phyloP scores from a whole-genome alignment of 2,113 vertebrate genomes.

The Zapus hudsonius region DNA sequence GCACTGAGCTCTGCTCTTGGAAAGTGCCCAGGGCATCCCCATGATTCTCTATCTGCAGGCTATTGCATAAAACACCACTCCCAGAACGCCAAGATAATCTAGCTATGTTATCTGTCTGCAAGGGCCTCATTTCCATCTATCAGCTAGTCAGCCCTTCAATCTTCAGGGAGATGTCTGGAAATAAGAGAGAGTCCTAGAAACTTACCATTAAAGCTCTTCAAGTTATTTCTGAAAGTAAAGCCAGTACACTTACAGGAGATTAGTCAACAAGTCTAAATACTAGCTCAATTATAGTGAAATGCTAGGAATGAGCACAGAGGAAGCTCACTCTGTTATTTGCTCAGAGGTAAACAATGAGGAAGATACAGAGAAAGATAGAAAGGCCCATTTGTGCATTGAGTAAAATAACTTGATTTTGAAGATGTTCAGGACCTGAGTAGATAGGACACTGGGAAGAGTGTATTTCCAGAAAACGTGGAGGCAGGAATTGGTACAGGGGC shows the following conservation, averaged over 20 bases:
- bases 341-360: neutral
- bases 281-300: neutral
- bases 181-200: neutral
- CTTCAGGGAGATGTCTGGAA: neutral
- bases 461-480: no score
- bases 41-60: neutral
- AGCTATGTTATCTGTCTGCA: neutral
- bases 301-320: neutral
- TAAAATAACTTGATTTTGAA: neutral
- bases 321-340: neutral
- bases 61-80: fast-evolving
- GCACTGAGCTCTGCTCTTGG: neutral
- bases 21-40: neutral
- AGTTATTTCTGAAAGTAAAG: no score
- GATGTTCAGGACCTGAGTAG: neutral
- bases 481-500: neutral
- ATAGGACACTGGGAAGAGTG: neutral
- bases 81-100: neutral
- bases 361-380: neutral
- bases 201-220: neutral
- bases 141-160: neutral
- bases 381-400: neutral
- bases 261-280: neutral
- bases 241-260: neutral
- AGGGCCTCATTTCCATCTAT: neutral